These are phyloP conservation scores for Macrotis lagotis DNA, from an alignment of 2,113 vertebrate species.

Conservation along the genomic window DNA sequence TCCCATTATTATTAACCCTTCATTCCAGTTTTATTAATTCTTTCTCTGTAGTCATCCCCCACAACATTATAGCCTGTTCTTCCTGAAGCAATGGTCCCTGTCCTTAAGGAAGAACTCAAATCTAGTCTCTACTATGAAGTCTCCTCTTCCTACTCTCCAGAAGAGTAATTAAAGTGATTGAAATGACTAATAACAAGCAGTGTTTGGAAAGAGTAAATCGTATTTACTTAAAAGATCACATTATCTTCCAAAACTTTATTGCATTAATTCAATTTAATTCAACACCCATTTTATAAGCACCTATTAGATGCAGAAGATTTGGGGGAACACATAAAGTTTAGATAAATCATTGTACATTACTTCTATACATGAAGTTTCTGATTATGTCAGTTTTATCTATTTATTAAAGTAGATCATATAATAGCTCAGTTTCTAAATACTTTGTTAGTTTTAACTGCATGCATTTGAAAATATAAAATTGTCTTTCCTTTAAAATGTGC, in stretches of 20 bases:
- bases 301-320: not conserved
- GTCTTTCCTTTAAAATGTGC: conserved; percentile 47
- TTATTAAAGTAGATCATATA: conserved; percentile 47
- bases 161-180: not conserved
- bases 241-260: not conserved
- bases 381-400: conserved; percentile 22
- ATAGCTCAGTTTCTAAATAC: conserved; percentile 34
- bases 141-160: not conserved
- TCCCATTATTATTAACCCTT: conserved; percentile 53
- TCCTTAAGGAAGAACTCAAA: not conserved
- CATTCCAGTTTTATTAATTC: conserved; percentile 12
- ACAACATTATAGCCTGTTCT: not conserved
- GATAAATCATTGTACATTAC: not conserved
- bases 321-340: not conserved
- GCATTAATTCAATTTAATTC: not conserved
- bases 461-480: conserved; percentile 49
- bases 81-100: not conserved
- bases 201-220: not conserved
- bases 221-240: not conserved
- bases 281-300: not conserved
- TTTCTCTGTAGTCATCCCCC: not conserved
- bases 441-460: conserved; percentile 24
- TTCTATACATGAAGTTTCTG: conserved; percentile 20
- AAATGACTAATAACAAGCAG: not conserved
- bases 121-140: not conserved